Conservation (phyloP, 2,113 vertebrate genomes). For the Suncus etruscus region DNA sequence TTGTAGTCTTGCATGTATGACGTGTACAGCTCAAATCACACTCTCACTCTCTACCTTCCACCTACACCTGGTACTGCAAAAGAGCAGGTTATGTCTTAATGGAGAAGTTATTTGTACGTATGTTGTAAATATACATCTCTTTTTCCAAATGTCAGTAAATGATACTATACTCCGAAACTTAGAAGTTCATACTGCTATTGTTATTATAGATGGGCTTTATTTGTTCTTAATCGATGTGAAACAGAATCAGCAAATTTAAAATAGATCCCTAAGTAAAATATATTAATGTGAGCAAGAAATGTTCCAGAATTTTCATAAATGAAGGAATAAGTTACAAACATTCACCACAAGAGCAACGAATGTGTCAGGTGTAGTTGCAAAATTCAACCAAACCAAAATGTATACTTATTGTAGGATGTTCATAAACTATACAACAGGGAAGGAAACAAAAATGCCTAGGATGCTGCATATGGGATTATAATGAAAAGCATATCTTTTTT, state of each 20-base stretch:
- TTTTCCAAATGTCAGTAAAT: not conserved
- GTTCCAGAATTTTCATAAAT: not conserved
- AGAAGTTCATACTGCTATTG: not conserved
- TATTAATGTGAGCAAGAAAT: not conserved
- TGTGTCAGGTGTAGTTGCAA: too few relatives aligned
- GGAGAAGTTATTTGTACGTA: not conserved
- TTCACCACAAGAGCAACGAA: too few relatives aligned
- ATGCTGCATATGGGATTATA: too few relatives aligned
- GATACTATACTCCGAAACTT: not conserved
- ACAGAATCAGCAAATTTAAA: slow-evolving; percentile 1
- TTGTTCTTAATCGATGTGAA: not conserved
- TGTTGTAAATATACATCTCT: not conserved
- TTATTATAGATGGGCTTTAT: not conserved
- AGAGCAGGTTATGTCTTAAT: not conserved
- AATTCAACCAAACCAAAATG: not conserved
- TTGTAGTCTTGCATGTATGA: too few relatives aligned
- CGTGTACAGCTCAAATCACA: too few relatives aligned
- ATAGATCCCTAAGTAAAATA: not conserved
- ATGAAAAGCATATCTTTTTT: too few relatives aligned
- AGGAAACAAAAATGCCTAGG: too few relatives aligned
- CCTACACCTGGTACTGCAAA: too few relatives aligned
- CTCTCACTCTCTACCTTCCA: too few relatives aligned
- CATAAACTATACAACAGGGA: not conserved
- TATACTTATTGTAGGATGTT: not conserved
- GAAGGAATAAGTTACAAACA: not conserved